Evolutionary conservation across 2,888 invertebrate genomes (phyloP), one percentile per base, ranked within the genome.

Genomic region (Phortica magna): DNA sequence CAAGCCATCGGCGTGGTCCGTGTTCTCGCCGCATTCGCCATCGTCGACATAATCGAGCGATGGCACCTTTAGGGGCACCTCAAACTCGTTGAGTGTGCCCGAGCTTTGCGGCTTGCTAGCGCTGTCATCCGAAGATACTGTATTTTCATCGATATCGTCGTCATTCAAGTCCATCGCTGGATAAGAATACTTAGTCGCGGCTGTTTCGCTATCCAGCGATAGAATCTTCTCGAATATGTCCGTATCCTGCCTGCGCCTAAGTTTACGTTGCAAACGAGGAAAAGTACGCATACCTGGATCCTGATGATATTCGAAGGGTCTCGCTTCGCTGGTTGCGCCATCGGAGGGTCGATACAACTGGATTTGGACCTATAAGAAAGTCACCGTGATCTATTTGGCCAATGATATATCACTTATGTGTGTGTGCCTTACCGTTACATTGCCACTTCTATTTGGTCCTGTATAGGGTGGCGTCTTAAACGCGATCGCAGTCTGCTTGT

Each of bases 401-500:
- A 31, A 31, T 31, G 5, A 31, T 31, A 31, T 31, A 31, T 31
- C 31, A 31, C 31, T 31, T 31, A 31, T 4, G 31, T 31, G 31
- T 9, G 3, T 14, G 5, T 17, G 5, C 75, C 82, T 79, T 76
- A 94, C 94, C 89, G 95, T 94, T 5, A 96, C 95, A 19, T 95
- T 95, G 12, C 95, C 94, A 7, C 94, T 94, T 75, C 95, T 93
- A 87, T 95, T 94, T 0, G 95, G 92, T 70, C 94, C 93, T 72
- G 93, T 93, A 92, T 97, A 97, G 59, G 94, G 93, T 12, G 97
- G 97, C 67, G 96, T 95, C 89, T 94, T 94, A 91, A 97, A 96
- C 83, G 94, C 94, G 83, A 97, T 96, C 76, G 96, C 97, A 68
- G 94, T 94, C 93, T 98, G 98, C 91, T 98, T 97, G 93, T 98